Conservation (phyloP, 2,888 invertebrate genomes). For the Thera obeliscata region DNA sequence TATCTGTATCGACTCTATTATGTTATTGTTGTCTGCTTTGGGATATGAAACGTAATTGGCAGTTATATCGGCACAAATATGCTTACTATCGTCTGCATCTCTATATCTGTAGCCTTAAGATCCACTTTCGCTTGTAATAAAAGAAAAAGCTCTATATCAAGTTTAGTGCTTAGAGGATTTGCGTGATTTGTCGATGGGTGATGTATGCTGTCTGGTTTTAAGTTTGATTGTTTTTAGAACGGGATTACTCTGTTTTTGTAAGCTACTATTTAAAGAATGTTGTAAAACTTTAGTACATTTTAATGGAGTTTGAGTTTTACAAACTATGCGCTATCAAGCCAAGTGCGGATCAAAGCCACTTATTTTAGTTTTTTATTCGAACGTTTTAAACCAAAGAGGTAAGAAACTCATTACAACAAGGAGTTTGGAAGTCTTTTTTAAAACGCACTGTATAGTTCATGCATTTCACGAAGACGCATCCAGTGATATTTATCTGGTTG, state of each 20-base stretch:
- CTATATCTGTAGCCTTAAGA: slow-evolving; percentile 27
- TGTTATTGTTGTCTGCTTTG: slow-evolving; percentile 76
- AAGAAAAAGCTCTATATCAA: not conserved
- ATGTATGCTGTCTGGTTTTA: slow-evolving; percentile 37
- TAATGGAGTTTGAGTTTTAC: not conserved
- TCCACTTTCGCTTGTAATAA: slow-evolving; percentile 33
- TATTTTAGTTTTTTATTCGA: too few species aligned
- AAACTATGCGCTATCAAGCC: too few species aligned
- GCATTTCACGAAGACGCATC: too few species aligned
- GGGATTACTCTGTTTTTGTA: not conserved
- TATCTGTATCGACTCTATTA: slow-evolving; percentile 80
- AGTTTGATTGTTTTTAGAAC: slow-evolving; percentile 16
- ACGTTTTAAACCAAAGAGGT: too few species aligned
- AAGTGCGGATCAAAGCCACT: too few species aligned
- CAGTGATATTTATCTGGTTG: too few species aligned
- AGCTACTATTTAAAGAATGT: not conserved
- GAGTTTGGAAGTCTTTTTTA: too few species aligned
- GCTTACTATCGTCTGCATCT: slow-evolving; percentile 42
- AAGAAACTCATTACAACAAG: too few species aligned
- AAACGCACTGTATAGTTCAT: too few species aligned
- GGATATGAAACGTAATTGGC: slow-evolving; percentile 73
- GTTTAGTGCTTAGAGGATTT: slow-evolving; percentile 29
- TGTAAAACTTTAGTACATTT: not conserved
- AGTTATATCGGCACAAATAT: slow-evolving; percentile 59
- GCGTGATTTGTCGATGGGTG: slow-evolving; percentile 35